Conservation (phyloP, 1,140 invertebrate species). For the Drosophila ananassae region DNA sequence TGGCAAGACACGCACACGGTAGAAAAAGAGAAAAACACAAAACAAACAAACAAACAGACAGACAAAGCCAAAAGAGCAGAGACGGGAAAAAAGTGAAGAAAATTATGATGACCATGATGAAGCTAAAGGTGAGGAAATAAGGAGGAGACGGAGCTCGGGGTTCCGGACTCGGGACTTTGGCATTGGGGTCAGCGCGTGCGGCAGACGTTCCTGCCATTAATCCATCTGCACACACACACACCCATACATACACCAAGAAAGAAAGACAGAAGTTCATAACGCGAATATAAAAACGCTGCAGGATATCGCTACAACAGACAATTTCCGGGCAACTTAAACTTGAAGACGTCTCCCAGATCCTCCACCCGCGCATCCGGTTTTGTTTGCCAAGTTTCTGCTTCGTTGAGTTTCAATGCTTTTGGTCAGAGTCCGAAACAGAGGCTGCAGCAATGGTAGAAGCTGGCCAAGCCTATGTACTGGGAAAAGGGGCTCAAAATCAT, state of each 20-base stretch:
- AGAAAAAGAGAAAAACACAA: constrained; percentile 13
- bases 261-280: constrained; percentile 68
- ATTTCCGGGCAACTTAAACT: constrained; percentile 81
- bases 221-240: constrained; percentile 59
- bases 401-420: constrained; percentile 67
- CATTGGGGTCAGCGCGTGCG: constrained; percentile 57
- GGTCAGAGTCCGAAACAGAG: constrained; percentile 42
- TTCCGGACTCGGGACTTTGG: neutral
- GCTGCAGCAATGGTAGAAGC: constrained; percentile 11
- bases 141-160: constrained; percentile 15
- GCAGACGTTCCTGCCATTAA: constrained; percentile 73
- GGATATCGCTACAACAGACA: constrained; percentile 83
- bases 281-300: constrained; percentile 81
- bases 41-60: constrained; percentile 32
- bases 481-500: neutral
- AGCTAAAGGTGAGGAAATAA: constrained; percentile 43
- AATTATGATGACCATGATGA: constrained; percentile 38
- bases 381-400: constrained; percentile 77
- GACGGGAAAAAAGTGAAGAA: constrained; percentile 31
- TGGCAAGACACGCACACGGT: constrained; percentile 49
- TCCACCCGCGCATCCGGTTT: constrained; percentile 65
- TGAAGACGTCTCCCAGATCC: constrained; percentile 55
- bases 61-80: constrained; percentile 35
- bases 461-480: constrained; percentile 28
- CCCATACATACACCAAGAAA: constrained; percentile 12